phyloP scores from a whole-genome alignment of 2,888 invertebrate genomes.

The Lycophotia porphyrea region DNA sequence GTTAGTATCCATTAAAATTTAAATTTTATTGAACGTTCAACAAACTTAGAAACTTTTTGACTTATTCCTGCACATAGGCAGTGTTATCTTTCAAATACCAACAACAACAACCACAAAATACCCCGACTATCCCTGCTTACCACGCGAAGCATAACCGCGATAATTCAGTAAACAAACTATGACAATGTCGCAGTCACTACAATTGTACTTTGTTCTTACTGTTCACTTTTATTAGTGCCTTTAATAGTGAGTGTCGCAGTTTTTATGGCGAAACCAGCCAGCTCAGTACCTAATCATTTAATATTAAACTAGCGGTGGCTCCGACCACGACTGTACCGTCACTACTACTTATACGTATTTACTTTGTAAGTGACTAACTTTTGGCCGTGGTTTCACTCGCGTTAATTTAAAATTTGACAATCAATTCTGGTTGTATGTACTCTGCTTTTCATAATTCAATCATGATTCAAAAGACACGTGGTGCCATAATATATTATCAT shows the following conservation, averaged over 20 bases:
- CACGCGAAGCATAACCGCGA: slow-evolving; percentile 40
- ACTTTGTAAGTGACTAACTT: neutral
- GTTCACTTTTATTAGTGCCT: slow-evolving; percentile 84
- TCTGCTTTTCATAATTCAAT: no score
- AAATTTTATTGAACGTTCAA: neutral
- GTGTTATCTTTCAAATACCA: slow-evolving; percentile 22
- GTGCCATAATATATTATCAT: no score
- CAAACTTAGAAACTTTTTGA: neutral
- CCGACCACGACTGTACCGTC: neutral
- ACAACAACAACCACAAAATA: slow-evolving; percentile 23
- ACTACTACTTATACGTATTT: neutral
- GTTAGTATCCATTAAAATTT: no score
- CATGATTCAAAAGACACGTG: no score
- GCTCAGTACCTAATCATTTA: slow-evolving; percentile 79
- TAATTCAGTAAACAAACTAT: slow-evolving; percentile 68
- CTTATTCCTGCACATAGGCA: neutral
- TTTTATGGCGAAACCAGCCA: slow-evolving; percentile 78
- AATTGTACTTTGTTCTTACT: slow-evolving; percentile 78
- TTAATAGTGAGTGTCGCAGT: slow-evolving; percentile 83
- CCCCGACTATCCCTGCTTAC: slow-evolving; percentile 15
- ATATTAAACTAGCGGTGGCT: slow-evolving; percentile 68
- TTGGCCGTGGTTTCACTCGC: no score
- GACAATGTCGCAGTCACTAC: slow-evolving; percentile 74
- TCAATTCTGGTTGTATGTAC: no score
- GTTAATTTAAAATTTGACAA: no score